Evolutionary conservation across 1,140 invertebrate genomes (phyloP).

Genomic region (Centruroides vittatus): DNA sequence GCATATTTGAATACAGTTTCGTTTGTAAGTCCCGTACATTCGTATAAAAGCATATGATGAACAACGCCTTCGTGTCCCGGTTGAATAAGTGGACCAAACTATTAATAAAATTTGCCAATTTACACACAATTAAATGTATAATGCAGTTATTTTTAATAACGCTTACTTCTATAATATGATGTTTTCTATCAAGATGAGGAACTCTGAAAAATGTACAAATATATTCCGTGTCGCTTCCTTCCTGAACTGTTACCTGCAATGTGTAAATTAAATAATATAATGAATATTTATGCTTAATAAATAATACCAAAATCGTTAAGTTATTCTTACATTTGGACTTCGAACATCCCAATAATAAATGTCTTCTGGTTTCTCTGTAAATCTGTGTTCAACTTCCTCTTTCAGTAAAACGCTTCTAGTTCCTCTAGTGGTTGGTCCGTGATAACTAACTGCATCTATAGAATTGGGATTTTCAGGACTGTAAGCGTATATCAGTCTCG

Average conservation of each 20-base stretch:
- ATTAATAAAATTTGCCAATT: neutral
- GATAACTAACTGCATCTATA: constrained; percentile 17
- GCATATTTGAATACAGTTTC: constrained; percentile 19
- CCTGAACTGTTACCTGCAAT: too few relatives aligned
- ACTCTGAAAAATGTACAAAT: too few relatives aligned
- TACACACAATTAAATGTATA: too few relatives aligned
- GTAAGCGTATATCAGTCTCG: constrained; percentile 22
- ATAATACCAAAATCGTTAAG: too few relatives aligned
- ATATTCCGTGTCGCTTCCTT: too few relatives aligned
- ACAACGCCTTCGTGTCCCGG: constrained; percentile 41
- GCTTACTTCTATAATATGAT: too few relatives aligned
- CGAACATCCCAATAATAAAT: constrained; percentile 51
- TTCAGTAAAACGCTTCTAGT: constrained; percentile 14
- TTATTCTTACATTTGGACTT: constrained; percentile 46
- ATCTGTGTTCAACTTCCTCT: neutral
- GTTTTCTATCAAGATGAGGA: too few relatives aligned
- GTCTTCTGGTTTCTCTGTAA: constrained; percentile 33
- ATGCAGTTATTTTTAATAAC: too few relatives aligned
- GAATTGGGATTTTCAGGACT: constrained; percentile 19
- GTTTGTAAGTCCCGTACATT: constrained; percentile 39
- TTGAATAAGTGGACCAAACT: constrained; percentile 28
- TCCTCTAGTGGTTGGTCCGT: constrained; percentile 16
- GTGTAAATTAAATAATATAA: too few relatives aligned
- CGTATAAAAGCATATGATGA: constrained; percentile 55
- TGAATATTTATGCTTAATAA: too few relatives aligned